Evolutionary conservation across 2,888 invertebrate species (phyloP).

Genomic region (Teleogryllus oceanicus): DNA sequence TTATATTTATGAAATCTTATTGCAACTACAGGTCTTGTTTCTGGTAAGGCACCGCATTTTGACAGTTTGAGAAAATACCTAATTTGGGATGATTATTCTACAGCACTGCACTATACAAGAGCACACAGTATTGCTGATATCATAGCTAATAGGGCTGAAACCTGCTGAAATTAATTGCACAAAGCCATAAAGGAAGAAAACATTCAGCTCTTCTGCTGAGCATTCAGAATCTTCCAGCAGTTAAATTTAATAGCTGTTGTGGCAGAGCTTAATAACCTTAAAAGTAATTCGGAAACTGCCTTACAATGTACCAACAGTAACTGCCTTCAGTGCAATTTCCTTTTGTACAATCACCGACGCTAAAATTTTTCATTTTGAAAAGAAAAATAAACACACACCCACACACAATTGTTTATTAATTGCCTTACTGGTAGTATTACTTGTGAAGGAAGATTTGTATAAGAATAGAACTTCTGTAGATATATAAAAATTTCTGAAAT

Average conservation of each 20-base stretch:
- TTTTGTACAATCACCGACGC: neutral
- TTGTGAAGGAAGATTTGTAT: conserved; percentile 1
- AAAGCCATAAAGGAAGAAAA: neutral
- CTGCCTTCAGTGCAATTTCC: neutral
- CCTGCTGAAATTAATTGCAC: neutral
- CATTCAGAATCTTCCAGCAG: neutral
- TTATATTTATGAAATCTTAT: neutral
- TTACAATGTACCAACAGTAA: neutral
- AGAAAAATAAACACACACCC: neutral
- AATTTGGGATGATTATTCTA: neutral
- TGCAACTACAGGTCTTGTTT: conserved; percentile 9
- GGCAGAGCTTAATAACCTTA: neutral
- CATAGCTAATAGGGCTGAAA: neutral
- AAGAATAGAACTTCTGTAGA: conserved; percentile 18
- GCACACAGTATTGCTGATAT: conserved; percentile 11
- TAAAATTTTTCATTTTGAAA: neutral
- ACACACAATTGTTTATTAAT: neutral
- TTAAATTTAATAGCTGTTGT: neutral
- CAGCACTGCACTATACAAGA: neutral
- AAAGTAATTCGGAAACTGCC: neutral
- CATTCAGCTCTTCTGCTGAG: neutral
- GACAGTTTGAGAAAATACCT: conserved; percentile 7
- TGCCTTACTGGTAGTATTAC: neutral
- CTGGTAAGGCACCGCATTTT: conserved; percentile 9
- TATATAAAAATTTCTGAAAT: conserved; percentile 18